Percentiles rank a stretch among this genome's conserved stretches.
Conservation (phyloP, 1,140 invertebrate genomes). For the Hydropsyche tenuis region DNA sequence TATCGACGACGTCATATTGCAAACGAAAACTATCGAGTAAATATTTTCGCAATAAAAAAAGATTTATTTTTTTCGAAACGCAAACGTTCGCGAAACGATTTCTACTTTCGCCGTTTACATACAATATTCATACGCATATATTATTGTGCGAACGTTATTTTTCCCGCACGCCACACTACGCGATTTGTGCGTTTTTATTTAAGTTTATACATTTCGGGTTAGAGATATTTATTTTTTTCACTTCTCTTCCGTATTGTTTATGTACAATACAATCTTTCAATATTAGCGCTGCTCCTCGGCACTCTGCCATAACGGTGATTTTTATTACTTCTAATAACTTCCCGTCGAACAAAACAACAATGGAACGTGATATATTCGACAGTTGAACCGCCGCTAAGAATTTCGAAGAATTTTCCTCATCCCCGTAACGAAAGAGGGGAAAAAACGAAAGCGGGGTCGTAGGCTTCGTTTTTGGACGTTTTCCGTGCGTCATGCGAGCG, state of each 20-base stretch:
- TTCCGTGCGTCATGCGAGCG: too few species aligned
- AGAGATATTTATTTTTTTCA: not conserved
- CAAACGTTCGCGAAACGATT: too few species aligned
- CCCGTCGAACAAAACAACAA: slow-evolving; percentile 16
- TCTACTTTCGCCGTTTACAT: too few species aligned
- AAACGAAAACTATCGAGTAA: too few species aligned
- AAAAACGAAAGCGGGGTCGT: not conserved
- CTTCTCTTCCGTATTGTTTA: not conserved
- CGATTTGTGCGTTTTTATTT: too few species aligned
- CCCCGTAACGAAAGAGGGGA: not conserved
- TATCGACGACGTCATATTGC: too few species aligned
- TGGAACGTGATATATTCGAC: slow-evolving; percentile 12
- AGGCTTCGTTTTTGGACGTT: not conserved
- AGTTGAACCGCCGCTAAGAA: not conserved
- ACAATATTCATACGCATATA: too few species aligned
- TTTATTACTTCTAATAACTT: slow-evolving; percentile 28
- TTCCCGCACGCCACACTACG: too few species aligned
- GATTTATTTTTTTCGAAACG: too few species aligned
- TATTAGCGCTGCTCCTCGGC: slow-evolving; percentile 13
- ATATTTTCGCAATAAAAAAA: too few species aligned
- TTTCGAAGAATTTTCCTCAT: not conserved
- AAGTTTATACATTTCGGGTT: too few species aligned
- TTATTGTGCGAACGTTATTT: too few species aligned
- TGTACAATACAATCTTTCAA: slow-evolving; percentile 3
- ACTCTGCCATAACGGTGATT: slow-evolving; percentile 26